Evolutionary conservation across 2,113 vertebrate genomes (phyloP), one percentile per base, ranked within the genome.

Genomic region (Cyprinodon tularosa): DNA sequence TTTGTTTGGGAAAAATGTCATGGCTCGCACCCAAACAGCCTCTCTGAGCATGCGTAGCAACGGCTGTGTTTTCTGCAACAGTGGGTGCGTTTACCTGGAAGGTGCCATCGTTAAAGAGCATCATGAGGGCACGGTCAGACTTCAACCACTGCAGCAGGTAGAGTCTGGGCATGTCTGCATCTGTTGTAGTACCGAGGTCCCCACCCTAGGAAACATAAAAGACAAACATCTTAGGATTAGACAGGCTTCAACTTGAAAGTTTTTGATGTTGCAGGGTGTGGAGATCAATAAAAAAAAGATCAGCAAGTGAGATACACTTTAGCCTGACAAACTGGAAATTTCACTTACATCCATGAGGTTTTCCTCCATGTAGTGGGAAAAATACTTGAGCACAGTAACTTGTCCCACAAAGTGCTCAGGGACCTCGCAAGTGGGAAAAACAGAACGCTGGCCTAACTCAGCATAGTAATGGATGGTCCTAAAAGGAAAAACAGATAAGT

Each of bases 301-400:
- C 20, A 62, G 66, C 29, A 62, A 68, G 5, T 14, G 38, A 71
- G 45, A 62, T 40, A 39, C 29, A 57, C 13, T 40, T 66, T 3
- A 68, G 17, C 48, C 15, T 70, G 77, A n/a, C 17, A 15, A 66
- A 39, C 50, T 68, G 14, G 57, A 44, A 62, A 48, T 22, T 81
- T 68, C 7, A 95, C 98, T 97, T 94, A 99, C 98, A 91, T 99
- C 98, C 98, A 99, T 99, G 13, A 99, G 95, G 79, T 99, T 99
- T 84, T 99, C 98, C 85, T 99, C 97, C 98, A 99, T 99, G 90
- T 99, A 99, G 78, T 98, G 97, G 65, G 98, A 96, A 62, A 99
- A 99, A 88, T 99, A 99, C 82, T 99, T 98, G 87, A 99, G 94
- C 83, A 99, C 95, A 59, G 97, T 99, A 75, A 99, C 97, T 94